A percentile compares a stretch with the other conserved stretches of the same genome.
phyloP scores from a whole-genome alignment of 2,113 vertebrate species.

The Platichthys flesus region DNA sequence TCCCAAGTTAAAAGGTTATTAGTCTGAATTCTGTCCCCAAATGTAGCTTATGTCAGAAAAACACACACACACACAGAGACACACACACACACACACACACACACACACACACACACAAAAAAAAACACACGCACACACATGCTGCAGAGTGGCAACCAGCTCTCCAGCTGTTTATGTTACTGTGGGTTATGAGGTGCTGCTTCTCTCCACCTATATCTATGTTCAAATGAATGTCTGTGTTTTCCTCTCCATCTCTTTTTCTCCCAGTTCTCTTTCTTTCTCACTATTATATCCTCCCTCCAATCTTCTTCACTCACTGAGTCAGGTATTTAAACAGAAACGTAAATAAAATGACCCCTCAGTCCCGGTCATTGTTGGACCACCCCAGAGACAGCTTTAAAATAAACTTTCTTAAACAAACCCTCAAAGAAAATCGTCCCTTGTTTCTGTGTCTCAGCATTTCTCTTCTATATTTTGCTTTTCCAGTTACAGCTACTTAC shows the following conservation, averaged over 20 bases:
- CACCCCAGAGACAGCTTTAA: constrained; percentile 45
- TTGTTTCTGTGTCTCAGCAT: background rate
- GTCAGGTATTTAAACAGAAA: constrained; percentile 42
- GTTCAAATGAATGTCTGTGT: constrained; percentile 22
- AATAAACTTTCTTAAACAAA: constrained; percentile 34
- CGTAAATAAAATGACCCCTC: background rate
- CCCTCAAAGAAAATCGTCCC: background rate
- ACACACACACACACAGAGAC: too few species aligned
- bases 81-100: too few species aligned
- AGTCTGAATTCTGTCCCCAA: too few species aligned
- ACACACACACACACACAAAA: too few species aligned
- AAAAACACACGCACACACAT: too few species aligned
- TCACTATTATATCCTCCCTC: too few species aligned
- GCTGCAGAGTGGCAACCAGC: constrained; percentile 5
- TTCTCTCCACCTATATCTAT: constrained; percentile 31
- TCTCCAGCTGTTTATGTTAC: constrained; percentile 42
- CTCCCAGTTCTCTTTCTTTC: background rate
- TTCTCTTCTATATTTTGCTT: background rate
- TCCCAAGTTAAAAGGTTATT: too few species aligned
- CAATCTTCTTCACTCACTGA: constrained; percentile 28
- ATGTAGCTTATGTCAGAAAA: background rate
- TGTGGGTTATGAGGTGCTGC: constrained; percentile 43
- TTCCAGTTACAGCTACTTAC: background rate
- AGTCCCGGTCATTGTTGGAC: constrained; percentile 20
- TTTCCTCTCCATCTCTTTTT: background rate